Percentiles rank a stretch among this genome's conserved stretches.
Conservation (phyloP, 1,140 invertebrate species). For the Protaetia brevitarsis region DNA sequence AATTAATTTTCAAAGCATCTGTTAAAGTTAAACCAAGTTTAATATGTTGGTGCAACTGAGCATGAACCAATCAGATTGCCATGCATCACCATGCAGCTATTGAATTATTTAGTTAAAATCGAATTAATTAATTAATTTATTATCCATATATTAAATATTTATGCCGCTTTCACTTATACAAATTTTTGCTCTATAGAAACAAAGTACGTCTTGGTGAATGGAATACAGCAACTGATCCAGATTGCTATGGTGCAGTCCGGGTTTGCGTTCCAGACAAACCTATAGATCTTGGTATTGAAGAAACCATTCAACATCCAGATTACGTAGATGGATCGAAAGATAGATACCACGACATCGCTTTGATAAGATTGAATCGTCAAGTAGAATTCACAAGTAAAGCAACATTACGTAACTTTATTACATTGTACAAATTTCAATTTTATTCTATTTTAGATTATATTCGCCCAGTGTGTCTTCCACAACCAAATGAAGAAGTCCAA, state of each 20-base stretch:
- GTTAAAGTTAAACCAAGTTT: no score
- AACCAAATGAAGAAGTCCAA: constrained; percentile 34
- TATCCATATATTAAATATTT: not conserved
- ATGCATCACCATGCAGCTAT: no score
- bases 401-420: not conserved
- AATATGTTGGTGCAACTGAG: no score
- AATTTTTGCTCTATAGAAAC: constrained; percentile 46
- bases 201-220: constrained; percentile 62
- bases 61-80: no score
- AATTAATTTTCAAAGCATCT: no score
- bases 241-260: constrained; percentile 51
- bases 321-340: constrained; percentile 33
- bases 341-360: constrained; percentile 42
- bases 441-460: constrained; percentile 49
- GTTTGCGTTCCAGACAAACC: constrained; percentile 38
- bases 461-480: constrained; percentile 67
- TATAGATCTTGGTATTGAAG: constrained; percentile 40
- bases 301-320: constrained; percentile 35
- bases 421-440: not conserved
- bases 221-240: constrained; percentile 53
- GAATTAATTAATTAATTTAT: constrained; percentile 2
- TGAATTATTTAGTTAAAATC: constrained; percentile 12
- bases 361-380: constrained; percentile 36
- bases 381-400: constrained; percentile 38
- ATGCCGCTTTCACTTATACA: not conserved